Percentiles rank a stretch among this genome's conserved stretches.
Evolutionary conservation across 2,113 vertebrate species (phyloP).

Genomic region (Pelusios castaneus): DNA sequence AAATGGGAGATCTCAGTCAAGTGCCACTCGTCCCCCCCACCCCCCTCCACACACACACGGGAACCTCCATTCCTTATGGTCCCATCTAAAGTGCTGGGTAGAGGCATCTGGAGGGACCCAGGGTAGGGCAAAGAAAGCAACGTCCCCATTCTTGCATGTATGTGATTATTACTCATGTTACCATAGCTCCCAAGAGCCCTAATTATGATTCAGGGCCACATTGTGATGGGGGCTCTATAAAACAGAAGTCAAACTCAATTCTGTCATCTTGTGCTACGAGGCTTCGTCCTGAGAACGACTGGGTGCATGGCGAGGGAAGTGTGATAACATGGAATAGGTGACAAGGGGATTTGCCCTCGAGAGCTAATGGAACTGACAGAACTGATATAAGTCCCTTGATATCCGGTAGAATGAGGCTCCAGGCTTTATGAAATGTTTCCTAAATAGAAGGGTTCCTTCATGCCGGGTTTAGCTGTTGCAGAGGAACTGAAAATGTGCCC

Average conservation of each 20-base stretch:
- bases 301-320: not conserved
- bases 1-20: not conserved
- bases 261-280: not conserved
- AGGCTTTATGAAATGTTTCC: not conserved
- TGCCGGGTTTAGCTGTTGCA: not conserved
- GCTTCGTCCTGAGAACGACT: not conserved
- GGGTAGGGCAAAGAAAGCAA: not conserved
- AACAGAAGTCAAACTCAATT: not conserved
- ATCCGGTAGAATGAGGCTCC: fast-evolving
- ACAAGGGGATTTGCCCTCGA: not conserved
- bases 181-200: not conserved
- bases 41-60: not conserved
- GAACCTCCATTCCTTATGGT: not conserved
- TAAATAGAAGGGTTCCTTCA: not conserved
- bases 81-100: not conserved
- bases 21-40: not conserved
- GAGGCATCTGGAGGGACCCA: not conserved
- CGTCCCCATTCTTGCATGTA: not conserved
- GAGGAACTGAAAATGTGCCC: not conserved
- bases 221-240: not conserved
- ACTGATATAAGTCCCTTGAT: not conserved
- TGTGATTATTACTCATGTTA: not conserved
- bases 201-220: not conserved
- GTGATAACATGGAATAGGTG: not conserved
- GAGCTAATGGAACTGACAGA: not conserved